Conservation (phyloP, 1,140 invertebrate genomes). For the Drosophila elegans region DNA sequence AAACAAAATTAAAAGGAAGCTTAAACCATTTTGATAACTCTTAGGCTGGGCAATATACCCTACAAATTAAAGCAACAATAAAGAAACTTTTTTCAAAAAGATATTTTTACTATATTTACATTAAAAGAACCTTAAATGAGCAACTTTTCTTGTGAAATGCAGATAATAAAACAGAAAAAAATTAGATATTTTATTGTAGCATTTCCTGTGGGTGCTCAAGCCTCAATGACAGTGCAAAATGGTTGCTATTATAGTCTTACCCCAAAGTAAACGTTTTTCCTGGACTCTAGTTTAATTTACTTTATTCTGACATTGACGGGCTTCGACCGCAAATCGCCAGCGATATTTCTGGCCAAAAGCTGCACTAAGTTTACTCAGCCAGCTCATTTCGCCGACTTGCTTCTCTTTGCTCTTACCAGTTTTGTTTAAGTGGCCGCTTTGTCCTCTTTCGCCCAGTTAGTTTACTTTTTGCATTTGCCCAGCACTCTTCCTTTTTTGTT, state of each 20-base stretch:
- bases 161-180: background rate
- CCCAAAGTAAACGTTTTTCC: conserved; percentile 29
- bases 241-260: conserved; percentile 24
- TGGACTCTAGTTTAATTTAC: conserved; percentile 35
- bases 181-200: background rate
- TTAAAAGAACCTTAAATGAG: background rate
- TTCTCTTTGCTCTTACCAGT: conserved; percentile 59
- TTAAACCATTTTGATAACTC: background rate
- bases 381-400: conserved; percentile 30
- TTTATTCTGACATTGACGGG: conserved; percentile 50
- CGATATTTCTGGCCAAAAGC: conserved; percentile 30
- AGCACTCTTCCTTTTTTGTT: conserved; percentile 46
- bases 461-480: conserved; percentile 53
- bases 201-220: background rate
- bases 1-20: background rate
- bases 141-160: background rate
- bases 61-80: background rate
- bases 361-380: conserved; percentile 29
- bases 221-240: conserved; percentile 11
- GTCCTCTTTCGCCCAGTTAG: conserved; percentile 47
- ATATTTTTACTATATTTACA: background rate
- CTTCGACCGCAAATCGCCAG: conserved; percentile 45
- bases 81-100: no score
- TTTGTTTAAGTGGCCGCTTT: conserved; percentile 62
- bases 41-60: background rate